Evolutionary conservation across 2,888 invertebrate species (phyloP), one percentile per base, ranked within the genome.

Genomic region (Agrypnus murinus): DNA sequence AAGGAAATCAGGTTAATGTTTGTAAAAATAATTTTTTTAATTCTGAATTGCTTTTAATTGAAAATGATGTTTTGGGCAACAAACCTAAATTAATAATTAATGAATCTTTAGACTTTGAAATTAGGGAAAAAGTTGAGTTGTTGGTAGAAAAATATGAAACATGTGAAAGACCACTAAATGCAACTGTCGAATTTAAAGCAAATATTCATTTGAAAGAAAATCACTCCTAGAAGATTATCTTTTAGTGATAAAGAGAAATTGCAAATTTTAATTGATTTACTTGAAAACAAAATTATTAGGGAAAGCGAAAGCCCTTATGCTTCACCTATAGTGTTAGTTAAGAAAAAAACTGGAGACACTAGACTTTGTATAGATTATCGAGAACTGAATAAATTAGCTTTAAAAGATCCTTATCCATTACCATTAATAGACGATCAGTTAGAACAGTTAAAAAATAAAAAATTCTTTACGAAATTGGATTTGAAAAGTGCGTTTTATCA

Each of bases 301-400:
- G 81, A 53, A 78, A 82, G 72, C 79, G 80, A 75, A 80, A 77
- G 77, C 0, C 72, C 70, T 1, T 78, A 77, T 68, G 65, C 73
- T 7, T 70, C 69, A 8, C 78, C 79, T 0, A 76, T 78, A 34
- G 76, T 78, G 3, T 36, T 77, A 31, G 75, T 79, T 5, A 60
- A 65, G 12, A 79, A 79, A 65, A 79, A 77, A 64, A 72, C 55
- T 7, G 76, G 76, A 17, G 77, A 77, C 9, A 38, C 69, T n/a
- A 57, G 80, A 6, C 53, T 80, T 58, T 80, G 79, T 66, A 66
- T 80, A 0, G 79, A 81, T 62, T 81, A 74, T 62, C 43, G 80
- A 4, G 57, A 72, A n/a, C 19, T 80, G 9, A 79, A 79, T 48
- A 76, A 75, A 25, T 65, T 78, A 6, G 79, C 78, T 0, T 45